Evolutionary conservation across 2,797 vertebrate species (phyloP), one percentile per base, ranked within the genome.

Genomic region (Phalloptychus januarius): DNA sequence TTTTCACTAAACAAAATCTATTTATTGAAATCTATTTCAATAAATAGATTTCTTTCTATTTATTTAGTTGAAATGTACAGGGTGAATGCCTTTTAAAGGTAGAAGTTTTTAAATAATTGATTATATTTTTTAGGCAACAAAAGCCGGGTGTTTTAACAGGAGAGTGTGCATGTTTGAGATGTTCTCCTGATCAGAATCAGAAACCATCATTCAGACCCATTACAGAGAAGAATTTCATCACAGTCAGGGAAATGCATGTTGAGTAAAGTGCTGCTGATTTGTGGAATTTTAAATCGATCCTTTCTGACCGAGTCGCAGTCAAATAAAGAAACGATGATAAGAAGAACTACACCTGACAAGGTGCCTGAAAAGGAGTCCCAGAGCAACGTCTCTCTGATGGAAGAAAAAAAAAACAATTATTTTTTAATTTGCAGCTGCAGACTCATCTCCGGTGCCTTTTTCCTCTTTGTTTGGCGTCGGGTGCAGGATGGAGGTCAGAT

Each of bases 201-300:
- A 88, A 92, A 90, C 91, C 87, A 88, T 89, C 86, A 87, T 82
- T 88, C 85, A 82, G 80, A 82, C 77, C 81, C 81, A 71, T 86
- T 63, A 46, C 36, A 80, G 70, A 80, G 81, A 82, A 45, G 45
- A 82, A 76, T 73, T 79, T 80, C 56, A 79, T 87, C 77, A 25
- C 48, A 83, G 88, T 69, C 20, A 13, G 75, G 79, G 84, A 83
- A 79, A 86, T 63, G 74, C 74, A 75, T 84, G 79, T 76, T 77
- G 84, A 87, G 82, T 94, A 95, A 95, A 95, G 94, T 94, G 94
- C 94, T 94, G 90, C 86, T 91, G 92, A 86, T 91, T 70, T 84
- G 84, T 91, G 92, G 89, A 93, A 92, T 92, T 92, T 87, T 85
- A 87, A 73, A 71, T 88, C 5, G 80, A 82, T 85, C 61, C 65